Percentiles rank a stretch among this genome's conserved stretches.
These are phyloP conservation scores for Diprion similis DNA, from an alignment of 1,140 invertebrate genomes.

Conservation along the genomic window DNA sequence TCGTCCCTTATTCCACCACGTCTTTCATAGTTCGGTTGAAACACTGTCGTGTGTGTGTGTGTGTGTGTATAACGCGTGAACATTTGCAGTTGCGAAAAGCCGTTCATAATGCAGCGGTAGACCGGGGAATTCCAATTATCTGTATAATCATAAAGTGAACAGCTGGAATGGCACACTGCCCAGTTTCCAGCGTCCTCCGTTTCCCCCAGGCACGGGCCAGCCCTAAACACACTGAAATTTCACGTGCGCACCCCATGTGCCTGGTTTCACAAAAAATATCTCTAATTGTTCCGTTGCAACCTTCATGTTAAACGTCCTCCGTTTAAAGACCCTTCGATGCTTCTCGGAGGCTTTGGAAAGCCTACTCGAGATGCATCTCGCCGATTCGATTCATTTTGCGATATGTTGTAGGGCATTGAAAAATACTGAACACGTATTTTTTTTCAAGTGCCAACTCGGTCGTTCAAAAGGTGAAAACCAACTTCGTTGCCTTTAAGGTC, in stretches of 20 bases:
- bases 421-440: not conserved
- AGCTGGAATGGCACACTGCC: not conserved
- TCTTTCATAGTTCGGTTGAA: not conserved
- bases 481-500: too few species aligned
- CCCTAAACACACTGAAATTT: too few species aligned
- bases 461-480: too few species aligned
- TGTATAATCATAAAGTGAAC: not conserved
- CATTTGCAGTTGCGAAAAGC: not conserved
- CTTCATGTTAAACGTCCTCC: too few species aligned
- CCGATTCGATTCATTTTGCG: too few species aligned
- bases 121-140: slow-evolving; percentile 2
- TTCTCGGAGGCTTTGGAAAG: slow-evolving; percentile 10
- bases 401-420: too few species aligned
- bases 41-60: not conserved
- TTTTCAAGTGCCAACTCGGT: not conserved
- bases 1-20: not conserved
- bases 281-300: too few species aligned
- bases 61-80: too few species aligned
- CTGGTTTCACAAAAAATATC: too few species aligned
- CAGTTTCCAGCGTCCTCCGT: not conserved
- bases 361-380: slow-evolving; percentile 19
- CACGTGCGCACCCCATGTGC: too few species aligned
- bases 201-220: too few species aligned
- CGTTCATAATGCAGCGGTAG: not conserved
- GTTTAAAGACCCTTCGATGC: too few species aligned